Evolutionary conservation across 2,797 vertebrate genomes (phyloP).

Genomic region (Picus viridis): DNA sequence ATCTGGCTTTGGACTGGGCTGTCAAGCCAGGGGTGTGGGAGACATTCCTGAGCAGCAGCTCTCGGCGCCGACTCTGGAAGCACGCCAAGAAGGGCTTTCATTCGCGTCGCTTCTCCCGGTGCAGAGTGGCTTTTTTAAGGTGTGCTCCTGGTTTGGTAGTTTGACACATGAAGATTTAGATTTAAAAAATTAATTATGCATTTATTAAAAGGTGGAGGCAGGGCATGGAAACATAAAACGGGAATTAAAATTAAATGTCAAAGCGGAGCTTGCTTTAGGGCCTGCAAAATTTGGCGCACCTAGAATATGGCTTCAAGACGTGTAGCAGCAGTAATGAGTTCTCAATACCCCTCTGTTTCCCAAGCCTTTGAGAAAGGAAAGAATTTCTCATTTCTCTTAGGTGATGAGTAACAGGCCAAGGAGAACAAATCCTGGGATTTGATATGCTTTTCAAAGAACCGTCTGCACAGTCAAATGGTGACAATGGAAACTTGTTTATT

Average conservation of each 20-base stretch:
- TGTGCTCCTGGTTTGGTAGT: not conserved
- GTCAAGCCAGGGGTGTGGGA: not conserved
- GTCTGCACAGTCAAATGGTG: conserved; percentile 67
- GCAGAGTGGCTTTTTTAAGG: not conserved
- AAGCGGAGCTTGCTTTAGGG: conserved; percentile 27
- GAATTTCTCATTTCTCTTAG: conserved; percentile 55
- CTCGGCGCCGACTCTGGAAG: not conserved
- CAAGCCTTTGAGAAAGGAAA: conserved; percentile 37
- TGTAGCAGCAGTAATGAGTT: conserved; percentile 33
- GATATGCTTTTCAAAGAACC: conserved; percentile 29
- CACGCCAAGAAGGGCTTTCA: not conserved
- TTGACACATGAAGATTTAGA: not conserved
- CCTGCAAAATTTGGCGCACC: not conserved
- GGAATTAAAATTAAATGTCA: conserved; percentile 24
- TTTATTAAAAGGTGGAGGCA: conserved; percentile 12
- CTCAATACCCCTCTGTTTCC: conserved; percentile 25
- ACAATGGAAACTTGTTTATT: conserved; percentile 81
- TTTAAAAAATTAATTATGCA: conserved; percentile 23
- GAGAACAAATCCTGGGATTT: conserved; percentile 52
- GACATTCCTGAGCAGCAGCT: not conserved
- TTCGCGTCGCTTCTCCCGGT: not conserved
- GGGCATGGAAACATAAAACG: not conserved
- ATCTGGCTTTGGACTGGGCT: not conserved
- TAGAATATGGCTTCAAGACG: conserved; percentile 29
- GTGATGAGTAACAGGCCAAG: conserved; percentile 25